Base-by-base conservation (phyloP, 2,888 invertebrate species). In the Pristionchus fissidentatus region DNA sequence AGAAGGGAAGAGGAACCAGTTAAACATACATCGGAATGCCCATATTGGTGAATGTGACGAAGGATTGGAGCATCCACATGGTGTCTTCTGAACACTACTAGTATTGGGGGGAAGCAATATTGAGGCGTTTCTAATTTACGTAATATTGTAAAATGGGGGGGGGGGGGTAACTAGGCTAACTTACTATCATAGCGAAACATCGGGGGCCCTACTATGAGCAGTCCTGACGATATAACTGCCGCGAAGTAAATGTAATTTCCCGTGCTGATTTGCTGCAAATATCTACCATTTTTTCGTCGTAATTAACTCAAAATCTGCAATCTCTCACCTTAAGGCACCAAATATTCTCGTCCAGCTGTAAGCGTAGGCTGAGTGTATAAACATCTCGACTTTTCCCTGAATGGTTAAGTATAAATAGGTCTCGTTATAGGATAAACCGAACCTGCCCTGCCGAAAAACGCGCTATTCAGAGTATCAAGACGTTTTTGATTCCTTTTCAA, bases 301-400 rank as follows among this genome's bases (percentile, higher is more conserved):
- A 26, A 62, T 62, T 62, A n/a, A 32, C 3, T 32, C 5, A 26
- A 4, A 62, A 3, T 8, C 13, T 62, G 32, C 52, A 15, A 55
- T 29, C 1, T 10, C 73, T 43, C 46, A 75, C 75, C 15, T 43
- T 75, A 43, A 75, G 29, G 49, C 75, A 75, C 75, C 75, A 75
- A 8, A 75, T 75, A n/a, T 75, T 75, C 75, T 75, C 75, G n/a
- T 75, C 75, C 49, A 75, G 49, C 29, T 75, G 75, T 2, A 75
- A 15, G 1, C 75, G 75, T 19, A 75, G 75, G 32, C 75, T 75
- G 15, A 75, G 75, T 19, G 75, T 75, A 49, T 75, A 75, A 22
- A 75, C 49, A 32, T 75, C 75, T 0, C 49, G 26, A 4, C 46
- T 29, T 19, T 49, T 75, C 4, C 75, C 75, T 75, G 29, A 29